phyloP scores from a whole-genome alignment of 1,140 invertebrate genomes.

The Anoplophora glabripennis region DNA sequence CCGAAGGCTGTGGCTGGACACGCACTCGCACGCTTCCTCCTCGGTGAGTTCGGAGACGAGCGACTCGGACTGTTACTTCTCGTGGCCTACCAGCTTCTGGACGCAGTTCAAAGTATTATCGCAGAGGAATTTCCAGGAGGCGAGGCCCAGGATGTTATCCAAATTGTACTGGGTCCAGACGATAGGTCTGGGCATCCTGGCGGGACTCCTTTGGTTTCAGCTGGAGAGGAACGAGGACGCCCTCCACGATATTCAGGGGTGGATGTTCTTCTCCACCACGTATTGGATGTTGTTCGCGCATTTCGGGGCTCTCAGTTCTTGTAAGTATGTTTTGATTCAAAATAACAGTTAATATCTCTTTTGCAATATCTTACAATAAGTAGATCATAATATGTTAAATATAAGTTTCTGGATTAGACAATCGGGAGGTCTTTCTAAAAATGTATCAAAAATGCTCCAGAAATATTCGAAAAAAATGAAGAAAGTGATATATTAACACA shows the following conservation, averaged over 20 bases:
- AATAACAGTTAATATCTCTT: no score
- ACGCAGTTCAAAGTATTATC: conserved; percentile 79
- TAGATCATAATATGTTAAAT: no score
- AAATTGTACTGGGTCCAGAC: conserved; percentile 82
- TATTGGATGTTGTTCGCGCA: conserved; percentile 86
- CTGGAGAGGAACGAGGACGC: conserved; percentile 71
- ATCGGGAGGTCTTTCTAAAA: no score
- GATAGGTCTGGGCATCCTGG: conserved; percentile 65
- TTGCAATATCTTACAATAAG: no score
- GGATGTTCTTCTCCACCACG: conserved; percentile 84
- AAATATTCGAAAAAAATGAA: no score
- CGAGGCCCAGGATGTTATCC: conserved; percentile 73
- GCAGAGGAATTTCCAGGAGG: conserved; percentile 76
- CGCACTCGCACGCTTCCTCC: conserved; percentile 69
- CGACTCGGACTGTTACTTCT: conserved; percentile 49
- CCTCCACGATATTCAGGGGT: conserved; percentile 77
- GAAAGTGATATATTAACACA: no score
- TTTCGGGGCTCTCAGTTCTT: conserved; percentile 75
- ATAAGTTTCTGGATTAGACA: no score
- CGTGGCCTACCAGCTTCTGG: conserved; percentile 79
- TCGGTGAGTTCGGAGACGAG: conserved; percentile 57
- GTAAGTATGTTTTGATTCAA: conserved; percentile 38
- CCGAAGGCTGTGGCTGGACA: conserved; percentile 70
- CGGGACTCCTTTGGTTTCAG: conserved; percentile 79
- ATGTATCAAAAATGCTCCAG: no score